Conservation (phyloP, 2,113 vertebrate species). For the Theropithecus gelada region DNA sequence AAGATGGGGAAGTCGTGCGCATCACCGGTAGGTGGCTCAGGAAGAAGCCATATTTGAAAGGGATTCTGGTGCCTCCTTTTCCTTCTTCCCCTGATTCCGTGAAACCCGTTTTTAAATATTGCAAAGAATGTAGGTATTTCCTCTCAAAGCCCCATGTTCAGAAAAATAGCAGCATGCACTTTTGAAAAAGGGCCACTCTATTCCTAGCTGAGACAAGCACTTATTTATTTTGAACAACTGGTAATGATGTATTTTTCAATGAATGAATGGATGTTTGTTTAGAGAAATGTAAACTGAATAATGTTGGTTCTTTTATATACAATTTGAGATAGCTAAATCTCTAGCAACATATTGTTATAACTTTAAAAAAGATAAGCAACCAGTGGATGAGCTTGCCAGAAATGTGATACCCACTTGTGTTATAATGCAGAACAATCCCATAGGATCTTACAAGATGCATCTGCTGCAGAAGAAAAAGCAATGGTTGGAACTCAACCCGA, state of each 20-base stretch:
- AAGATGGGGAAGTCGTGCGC: too few relatives aligned
- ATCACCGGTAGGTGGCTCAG: neutral
- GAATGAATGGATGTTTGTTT: neutral
- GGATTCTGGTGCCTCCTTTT: neutral
- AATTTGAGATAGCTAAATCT: neutral
- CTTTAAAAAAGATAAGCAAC: neutral
- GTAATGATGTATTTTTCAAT: neutral
- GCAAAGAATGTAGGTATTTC: neutral
- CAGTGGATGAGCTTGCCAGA: neutral
- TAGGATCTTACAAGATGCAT: slow-evolving; percentile 44
- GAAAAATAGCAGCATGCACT: neutral
- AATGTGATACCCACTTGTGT: slow-evolving; percentile 62
- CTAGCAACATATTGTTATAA: neutral
- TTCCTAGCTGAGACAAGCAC: neutral
- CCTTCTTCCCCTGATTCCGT: neutral
- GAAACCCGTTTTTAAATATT: neutral
- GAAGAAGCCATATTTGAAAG: neutral
- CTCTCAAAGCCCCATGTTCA: neutral
- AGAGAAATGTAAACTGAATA: neutral
- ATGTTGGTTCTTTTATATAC: neutral
- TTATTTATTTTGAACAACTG: neutral
- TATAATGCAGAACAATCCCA: slow-evolving; percentile 73
- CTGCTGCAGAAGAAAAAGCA: slow-evolving; percentile 48
- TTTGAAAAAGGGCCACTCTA: neutral
- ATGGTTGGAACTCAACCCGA: slow-evolving; percentile 57